Percentiles rank a stretch among this genome's conserved stretches.
phyloP scores from a whole-genome alignment of 2,113 vertebrate species.

The Dasyurus viverrinus region DNA sequence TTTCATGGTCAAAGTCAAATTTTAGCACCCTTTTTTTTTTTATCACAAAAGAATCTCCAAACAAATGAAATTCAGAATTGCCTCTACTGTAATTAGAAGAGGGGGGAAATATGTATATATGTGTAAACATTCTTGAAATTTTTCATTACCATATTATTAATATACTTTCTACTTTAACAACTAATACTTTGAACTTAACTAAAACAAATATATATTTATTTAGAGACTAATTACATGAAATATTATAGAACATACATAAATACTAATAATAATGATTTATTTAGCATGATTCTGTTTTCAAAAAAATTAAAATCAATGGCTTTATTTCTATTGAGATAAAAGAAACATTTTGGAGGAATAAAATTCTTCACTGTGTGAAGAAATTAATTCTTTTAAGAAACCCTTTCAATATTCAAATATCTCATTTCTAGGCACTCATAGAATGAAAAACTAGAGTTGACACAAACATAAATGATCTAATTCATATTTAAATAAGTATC shows the following conservation, averaged over 20 bases:
- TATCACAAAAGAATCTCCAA: slow-evolving; percentile 53
- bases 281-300: neutral
- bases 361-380: neutral
- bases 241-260: slow-evolving; percentile 20
- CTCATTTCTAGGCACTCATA: neutral
- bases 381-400: neutral
- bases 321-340: slow-evolving; percentile 26
- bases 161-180: slow-evolving; percentile 22
- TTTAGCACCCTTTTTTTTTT: slow-evolving; percentile 58
- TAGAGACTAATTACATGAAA: slow-evolving; percentile 37
- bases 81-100: neutral
- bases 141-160: slow-evolving; percentile 26
- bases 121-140: neutral
- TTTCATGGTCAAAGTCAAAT: slow-evolving; percentile 76
- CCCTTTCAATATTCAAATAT: neutral
- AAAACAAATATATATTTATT: slow-evolving; percentile 2
- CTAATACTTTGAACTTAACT: neutral
- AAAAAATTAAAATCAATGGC: neutral
- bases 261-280: neutral
- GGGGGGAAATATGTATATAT: neutral
- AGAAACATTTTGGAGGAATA: neutral
- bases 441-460: neutral
- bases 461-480: neutral
- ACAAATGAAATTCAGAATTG: slow-evolving; percentile 43
- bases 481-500: neutral